Evolutionary conservation across 2,888 invertebrate species (phyloP).

Genomic region (Psococerastis gibbosa): DNA sequence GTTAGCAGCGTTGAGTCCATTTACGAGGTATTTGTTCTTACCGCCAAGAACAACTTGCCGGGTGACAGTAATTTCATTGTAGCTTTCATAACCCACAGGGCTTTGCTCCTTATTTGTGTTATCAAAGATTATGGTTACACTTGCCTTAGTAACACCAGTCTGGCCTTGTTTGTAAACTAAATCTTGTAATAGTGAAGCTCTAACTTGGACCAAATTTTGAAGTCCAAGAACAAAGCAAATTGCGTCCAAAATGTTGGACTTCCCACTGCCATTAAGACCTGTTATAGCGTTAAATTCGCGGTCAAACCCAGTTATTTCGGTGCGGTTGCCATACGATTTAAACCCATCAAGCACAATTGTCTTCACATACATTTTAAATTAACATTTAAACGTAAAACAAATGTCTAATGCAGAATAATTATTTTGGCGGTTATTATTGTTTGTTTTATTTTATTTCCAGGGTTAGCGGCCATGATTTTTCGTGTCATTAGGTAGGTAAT

Average conservation of each 20-base stretch:
- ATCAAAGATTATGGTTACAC: conserved; percentile 90
- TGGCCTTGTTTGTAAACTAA: conserved; percentile 96
- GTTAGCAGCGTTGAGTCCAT: conserved; percentile 78
- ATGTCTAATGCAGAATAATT: too few relatives aligned
- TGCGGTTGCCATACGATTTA: conserved; percentile 89
- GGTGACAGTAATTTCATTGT: conserved; percentile 79
- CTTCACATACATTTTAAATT: conserved; percentile 70
- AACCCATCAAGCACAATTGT: conserved; percentile 89
- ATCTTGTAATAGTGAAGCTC: conserved; percentile 79
- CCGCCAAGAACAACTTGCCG: conserved; percentile 77
- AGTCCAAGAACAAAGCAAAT: conserved; percentile 97
- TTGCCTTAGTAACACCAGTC: conserved; percentile 87
- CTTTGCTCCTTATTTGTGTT: conserved; percentile 62
- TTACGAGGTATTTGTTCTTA: conserved; percentile 84
- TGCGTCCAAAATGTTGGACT: conserved; percentile 91
- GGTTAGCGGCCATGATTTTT: too few relatives aligned
- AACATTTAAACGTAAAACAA: too few relatives aligned
- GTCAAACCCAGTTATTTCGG: conserved; percentile 85
- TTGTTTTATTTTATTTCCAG: too few relatives aligned
- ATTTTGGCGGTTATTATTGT: too few relatives aligned
- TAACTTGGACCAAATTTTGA: conserved; percentile 73
- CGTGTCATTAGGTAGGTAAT: too few relatives aligned
- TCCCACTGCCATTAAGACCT: conserved; percentile 93
- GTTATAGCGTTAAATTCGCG: conserved; percentile 94
- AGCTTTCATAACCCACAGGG: conserved; percentile 81